Conservation (phyloP, 2,113 vertebrate species). For the Nicator chloris region DNA sequence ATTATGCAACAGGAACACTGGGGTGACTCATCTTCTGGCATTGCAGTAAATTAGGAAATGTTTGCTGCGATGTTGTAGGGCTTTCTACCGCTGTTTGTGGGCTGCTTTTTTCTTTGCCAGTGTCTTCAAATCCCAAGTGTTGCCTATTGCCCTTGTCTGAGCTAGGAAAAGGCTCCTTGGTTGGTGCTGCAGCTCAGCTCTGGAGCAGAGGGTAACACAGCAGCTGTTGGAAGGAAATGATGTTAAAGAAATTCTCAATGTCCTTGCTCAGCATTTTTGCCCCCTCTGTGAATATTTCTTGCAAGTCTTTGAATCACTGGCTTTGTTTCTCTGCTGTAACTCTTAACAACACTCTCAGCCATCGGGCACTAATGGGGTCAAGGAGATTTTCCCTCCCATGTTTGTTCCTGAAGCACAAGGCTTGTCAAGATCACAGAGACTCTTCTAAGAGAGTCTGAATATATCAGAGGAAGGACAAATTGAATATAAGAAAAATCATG, state of each 20-base stretch:
- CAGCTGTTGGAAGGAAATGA: background rate
- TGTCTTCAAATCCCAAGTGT: background rate
- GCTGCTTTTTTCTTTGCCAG: background rate
- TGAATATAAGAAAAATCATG: background rate
- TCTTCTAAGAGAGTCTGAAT: background rate
- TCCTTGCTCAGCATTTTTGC: background rate
- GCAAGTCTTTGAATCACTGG: background rate
- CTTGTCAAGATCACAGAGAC: background rate
- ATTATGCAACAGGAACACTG: conserved; percentile 65
- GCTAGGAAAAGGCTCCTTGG: background rate
- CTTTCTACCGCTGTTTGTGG: background rate
- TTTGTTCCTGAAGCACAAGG: background rate
- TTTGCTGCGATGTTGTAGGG: background rate
- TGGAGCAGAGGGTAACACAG: background rate
- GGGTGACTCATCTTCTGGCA: conserved; percentile 56
- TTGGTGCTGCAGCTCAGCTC: background rate
- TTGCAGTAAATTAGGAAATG: conserved; percentile 44
- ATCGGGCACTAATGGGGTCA: background rate
- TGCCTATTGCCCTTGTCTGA: background rate
- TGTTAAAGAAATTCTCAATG: background rate
- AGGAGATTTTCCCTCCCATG: background rate
- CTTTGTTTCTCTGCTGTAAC: background rate
- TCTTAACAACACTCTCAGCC: background rate
- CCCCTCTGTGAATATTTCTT: background rate
- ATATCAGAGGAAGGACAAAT: background rate